Percentiles rank a stretch among this genome's conserved stretches.
These are phyloP conservation scores for Lochmaea crataegi DNA, from an alignment of 2,888 invertebrate species.

Conservation along the genomic window DNA sequence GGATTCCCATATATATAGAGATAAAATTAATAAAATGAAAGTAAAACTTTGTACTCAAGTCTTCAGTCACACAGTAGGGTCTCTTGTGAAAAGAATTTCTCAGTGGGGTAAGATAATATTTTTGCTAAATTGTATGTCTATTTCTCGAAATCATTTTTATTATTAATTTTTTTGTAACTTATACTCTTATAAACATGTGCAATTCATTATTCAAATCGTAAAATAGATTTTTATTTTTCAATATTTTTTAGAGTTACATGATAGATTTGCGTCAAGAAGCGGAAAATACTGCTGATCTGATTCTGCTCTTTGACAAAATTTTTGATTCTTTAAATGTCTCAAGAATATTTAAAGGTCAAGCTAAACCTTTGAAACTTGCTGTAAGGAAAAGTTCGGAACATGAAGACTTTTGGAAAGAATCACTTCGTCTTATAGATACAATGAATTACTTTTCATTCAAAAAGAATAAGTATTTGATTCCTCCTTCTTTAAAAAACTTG, in stretches of 20 bases:
- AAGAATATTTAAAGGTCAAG: background rate
- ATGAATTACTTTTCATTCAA: no score
- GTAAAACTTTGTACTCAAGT: slow-evolving; percentile 9
- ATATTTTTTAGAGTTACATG: background rate
- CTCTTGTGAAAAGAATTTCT: slow-evolving; percentile 21
- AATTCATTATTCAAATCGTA: no score
- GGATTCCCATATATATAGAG: no score
- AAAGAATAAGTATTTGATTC: no score
- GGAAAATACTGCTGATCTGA: background rate
- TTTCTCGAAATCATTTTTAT: background rate
- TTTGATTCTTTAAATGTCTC: background rate
- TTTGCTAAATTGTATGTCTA: slow-evolving; percentile 1
- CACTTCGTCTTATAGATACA: background rate
- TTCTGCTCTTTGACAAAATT: background rate
- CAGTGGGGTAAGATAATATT: slow-evolving; percentile 5
- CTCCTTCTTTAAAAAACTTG: no score
- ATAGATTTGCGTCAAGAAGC: background rate
- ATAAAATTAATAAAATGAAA: slow-evolving; percentile 14
- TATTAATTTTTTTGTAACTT: no score
- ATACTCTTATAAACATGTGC: no score
- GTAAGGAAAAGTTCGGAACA: background rate
- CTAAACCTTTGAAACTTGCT: background rate
- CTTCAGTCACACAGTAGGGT: slow-evolving; percentile 8
- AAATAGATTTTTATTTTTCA: background rate
- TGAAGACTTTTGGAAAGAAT: slow-evolving; percentile 1